A percentile compares a stretch with the other conserved stretches of the same genome.
These are phyloP conservation scores for Otus scops DNA, from an alignment of 2,797 vertebrate species.

Conservation along the genomic window DNA sequence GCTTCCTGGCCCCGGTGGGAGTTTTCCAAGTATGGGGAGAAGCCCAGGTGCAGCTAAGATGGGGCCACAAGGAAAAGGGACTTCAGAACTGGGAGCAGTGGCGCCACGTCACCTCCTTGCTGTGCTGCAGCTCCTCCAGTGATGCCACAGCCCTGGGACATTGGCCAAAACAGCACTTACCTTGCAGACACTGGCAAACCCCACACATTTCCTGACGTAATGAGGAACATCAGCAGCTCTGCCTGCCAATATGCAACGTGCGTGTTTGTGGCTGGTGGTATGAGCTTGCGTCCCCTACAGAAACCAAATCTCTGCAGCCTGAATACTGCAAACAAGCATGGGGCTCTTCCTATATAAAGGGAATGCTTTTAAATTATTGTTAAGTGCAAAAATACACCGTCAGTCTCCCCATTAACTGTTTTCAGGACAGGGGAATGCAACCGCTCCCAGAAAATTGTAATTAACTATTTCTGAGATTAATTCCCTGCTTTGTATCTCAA, in stretches of 20 bases:
- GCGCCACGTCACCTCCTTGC: not conserved
- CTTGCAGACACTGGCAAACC: constrained; percentile 10
- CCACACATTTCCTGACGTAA: not conserved
- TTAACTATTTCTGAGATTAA: not conserved
- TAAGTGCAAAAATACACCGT: not conserved
- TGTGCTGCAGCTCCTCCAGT: not conserved
- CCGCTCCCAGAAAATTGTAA: not conserved
- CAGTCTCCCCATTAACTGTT: not conserved
- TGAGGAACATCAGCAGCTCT: not conserved
- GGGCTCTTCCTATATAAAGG: not conserved
- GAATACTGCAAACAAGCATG: not conserved
- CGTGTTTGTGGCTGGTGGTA: not conserved
- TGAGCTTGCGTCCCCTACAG: not conserved
- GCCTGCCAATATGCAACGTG: not conserved
- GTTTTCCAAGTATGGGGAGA: not conserved
- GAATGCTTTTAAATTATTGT: not conserved
- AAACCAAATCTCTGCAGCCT: rapidly evolving
- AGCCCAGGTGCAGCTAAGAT: not conserved
- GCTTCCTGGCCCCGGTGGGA: not conserved
- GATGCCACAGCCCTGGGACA: constrained; percentile 11
- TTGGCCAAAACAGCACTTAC: constrained; percentile 48
- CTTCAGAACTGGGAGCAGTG: not conserved
- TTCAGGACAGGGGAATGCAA: not conserved
- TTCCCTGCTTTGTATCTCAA: not conserved
- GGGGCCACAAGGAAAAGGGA: not conserved